Evolutionary conservation across 2,113 vertebrate genomes (phyloP).

Genomic region (Eleginops maclovinus): DNA sequence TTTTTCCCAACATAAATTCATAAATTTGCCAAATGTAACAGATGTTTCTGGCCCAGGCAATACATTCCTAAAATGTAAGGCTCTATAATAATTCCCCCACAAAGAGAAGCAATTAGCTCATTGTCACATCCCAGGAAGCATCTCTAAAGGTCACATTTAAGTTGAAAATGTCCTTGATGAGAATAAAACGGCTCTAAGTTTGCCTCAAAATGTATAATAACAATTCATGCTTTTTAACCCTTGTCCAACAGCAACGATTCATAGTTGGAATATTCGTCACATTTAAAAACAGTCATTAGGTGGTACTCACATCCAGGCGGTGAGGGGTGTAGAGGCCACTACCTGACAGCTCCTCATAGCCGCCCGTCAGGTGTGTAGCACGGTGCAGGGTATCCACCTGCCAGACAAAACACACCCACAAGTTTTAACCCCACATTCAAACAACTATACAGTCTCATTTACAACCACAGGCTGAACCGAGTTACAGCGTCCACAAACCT

Average conservation of each 20-base stretch:
- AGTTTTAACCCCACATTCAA: not conserved
- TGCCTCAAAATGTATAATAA: not conserved
- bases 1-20: too few species aligned
- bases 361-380: constrained; percentile 89
- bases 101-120: not conserved
- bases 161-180: not conserved
- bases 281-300: not conserved
- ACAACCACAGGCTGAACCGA: constrained; percentile 1
- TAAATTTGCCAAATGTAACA: not conserved
- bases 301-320: constrained; percentile 83
- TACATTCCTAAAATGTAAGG: not conserved
- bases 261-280: not conserved
- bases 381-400: constrained; percentile 89
- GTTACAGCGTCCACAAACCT: constrained; percentile 54
- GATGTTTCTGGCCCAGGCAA: not conserved
- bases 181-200: too few species aligned
- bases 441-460: not conserved
- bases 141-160: not conserved
- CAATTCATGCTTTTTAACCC: not conserved
- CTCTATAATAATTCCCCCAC: not conserved
- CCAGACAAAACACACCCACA: constrained; percentile 36
- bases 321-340: constrained; percentile 84
- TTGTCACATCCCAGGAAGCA: not conserved
- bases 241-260: not conserved
- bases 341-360: constrained; percentile 86